Conservation (phyloP, 2,797 vertebrate genomes). For the Picus viridis region DNA sequence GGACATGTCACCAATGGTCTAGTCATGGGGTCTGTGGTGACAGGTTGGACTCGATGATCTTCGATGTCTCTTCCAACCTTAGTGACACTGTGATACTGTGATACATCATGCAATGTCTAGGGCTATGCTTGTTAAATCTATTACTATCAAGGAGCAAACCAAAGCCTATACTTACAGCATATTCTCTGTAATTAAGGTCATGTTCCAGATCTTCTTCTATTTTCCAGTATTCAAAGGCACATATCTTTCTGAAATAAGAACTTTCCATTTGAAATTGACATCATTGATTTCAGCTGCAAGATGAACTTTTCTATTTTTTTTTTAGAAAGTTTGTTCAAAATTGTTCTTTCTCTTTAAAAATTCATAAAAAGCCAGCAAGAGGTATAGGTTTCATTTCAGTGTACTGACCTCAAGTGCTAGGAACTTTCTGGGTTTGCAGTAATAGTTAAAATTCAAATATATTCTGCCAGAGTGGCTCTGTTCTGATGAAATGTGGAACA, state of each 20-base stretch:
- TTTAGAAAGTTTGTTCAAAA: neutral
- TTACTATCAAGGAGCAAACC: neutral
- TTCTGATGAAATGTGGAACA: neutral
- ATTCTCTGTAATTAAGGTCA: neutral
- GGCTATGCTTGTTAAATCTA: conserved; percentile 2
- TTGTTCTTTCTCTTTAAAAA: conserved; percentile 5
- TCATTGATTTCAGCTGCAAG: neutral
- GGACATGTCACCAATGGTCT: too few relatives aligned
- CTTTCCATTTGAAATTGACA: neutral
- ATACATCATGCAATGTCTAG: neutral
- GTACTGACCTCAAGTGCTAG: neutral
- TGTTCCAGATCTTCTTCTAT: neutral
- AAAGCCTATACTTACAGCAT: conserved; percentile 8
- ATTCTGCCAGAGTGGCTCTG: neutral
- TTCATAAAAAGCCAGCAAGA: conserved; percentile 5
- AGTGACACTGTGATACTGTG: too few relatives aligned
- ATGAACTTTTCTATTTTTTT: neutral
- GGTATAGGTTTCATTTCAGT: neutral
- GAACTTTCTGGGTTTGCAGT: conserved; percentile 7
- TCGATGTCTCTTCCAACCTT: too few relatives aligned
- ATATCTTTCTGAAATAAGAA: neutral
- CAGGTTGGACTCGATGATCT: too few relatives aligned
- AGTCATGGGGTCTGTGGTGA: too few relatives aligned
- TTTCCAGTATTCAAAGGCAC: neutral
- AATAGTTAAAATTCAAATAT: conserved; percentile 37